Evolutionary conservation across 2,797 vertebrate genomes (phyloP), one percentile per base, ranked within the genome.

Genomic region (Sebastes flavidus): DNA sequence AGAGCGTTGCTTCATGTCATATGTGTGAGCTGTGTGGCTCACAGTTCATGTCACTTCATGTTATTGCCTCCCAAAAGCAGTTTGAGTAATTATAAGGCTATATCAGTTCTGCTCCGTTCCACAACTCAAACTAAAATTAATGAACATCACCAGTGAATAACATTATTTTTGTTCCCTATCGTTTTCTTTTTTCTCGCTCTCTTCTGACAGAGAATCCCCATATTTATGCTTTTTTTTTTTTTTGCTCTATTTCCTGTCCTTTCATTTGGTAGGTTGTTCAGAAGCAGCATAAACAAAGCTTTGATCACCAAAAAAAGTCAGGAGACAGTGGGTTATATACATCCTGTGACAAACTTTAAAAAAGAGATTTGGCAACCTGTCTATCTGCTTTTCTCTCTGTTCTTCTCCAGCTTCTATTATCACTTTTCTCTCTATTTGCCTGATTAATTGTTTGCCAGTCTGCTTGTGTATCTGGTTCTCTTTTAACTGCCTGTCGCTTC

Each of bases 51-150:
- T 77, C 80, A 80, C 77, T 65, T 85, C 63, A 66, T 83, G 49
- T 71, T 79, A 49, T 56, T 65, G 13, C 78, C 73, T 83, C 78
- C 67, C 72, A 81, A 78, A 75, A 83, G 84, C 65, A 62, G 65
- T 85, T 75, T 75, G 60, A 72, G 65, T 87, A 81, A 89, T 89
- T 85, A 86, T 77, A 24, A 79, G 66, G 52, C 56, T 54, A 5
- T 55, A 75, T 78, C 80, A 65, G 75, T 70, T 83, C 73, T 73
- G 52, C 59, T 71, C 6, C 34, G 6, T 54, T 66, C 78, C 73
- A 60, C 75, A 27, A 59, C 29, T 83, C 62, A 73, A 52, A 79
- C 36, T 65, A 22, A 72, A 83, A 70, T 73, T 86, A 90, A 87
- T 81, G 75, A 88, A 86, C 63, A 55, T 81, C 67, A 74, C 16